A percentile compares a stretch with the other conserved stretches of the same genome.
Conservation (phyloP, 2,888 invertebrate genomes). For the Hemithea aestivaria region DNA sequence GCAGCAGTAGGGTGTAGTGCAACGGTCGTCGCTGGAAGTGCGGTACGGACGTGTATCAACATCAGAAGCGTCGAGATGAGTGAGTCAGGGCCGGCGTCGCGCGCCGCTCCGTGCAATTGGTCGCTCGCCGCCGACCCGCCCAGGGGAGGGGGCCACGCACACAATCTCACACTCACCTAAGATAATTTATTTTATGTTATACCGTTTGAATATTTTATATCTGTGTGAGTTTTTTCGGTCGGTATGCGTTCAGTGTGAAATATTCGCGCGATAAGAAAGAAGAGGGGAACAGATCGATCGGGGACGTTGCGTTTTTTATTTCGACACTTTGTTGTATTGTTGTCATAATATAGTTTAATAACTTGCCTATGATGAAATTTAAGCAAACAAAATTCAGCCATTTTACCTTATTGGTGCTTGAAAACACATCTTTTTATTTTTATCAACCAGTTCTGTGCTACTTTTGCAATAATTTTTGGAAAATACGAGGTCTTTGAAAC, state of each 20-base stretch:
- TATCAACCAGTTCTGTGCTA: too few species aligned
- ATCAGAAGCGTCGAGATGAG: slow-evolving; percentile 52
- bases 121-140: slow-evolving; percentile 63
- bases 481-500: too few species aligned
- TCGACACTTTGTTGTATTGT: slow-evolving; percentile 54
- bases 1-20: too few species aligned
- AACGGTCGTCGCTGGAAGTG: too few species aligned
- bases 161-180: slow-evolving; percentile 72
- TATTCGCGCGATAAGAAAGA: slow-evolving; percentile 79
- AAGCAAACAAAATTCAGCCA: too few species aligned
- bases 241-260: slow-evolving; percentile 78
- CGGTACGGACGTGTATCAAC: slow-evolving; percentile 36
- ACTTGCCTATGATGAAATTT: too few species aligned
- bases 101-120: slow-evolving; percentile 80
- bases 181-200: slow-evolving; percentile 80
- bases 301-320: slow-evolving; percentile 74
- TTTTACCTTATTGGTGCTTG: too few species aligned
- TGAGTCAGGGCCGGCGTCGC: slow-evolving; percentile 68
- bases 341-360: slow-evolving; percentile 37
- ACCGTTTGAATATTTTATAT: slow-evolving; percentile 80
- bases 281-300: slow-evolving; percentile 78
- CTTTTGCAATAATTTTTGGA: too few species aligned
- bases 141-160: slow-evolving; percentile 73
- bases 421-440: too few species aligned
- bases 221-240: slow-evolving; percentile 78